Evolutionary conservation across 2,797 vertebrate genomes (phyloP).

Genomic region (Tauraco hartlaubi): DNA sequence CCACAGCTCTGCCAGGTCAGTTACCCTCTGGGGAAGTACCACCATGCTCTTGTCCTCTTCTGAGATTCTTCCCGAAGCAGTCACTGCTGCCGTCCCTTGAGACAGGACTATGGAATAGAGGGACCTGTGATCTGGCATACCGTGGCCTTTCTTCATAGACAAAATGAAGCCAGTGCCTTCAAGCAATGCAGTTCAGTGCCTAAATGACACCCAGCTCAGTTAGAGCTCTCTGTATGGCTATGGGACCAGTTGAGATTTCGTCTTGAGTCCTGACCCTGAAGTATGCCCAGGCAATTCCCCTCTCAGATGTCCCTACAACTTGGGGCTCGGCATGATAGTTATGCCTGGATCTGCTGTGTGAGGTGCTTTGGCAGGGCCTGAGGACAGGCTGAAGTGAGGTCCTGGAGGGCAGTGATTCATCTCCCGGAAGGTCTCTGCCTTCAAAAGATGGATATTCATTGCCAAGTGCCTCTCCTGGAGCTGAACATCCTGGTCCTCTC

Average conservation of each 20-base stretch:
- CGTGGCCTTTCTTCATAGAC: not conserved
- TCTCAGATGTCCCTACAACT: not conserved
- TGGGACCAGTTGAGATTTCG: accelerated
- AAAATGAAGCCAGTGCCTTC: not conserved
- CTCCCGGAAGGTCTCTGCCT: not conserved
- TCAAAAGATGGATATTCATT: not conserved
- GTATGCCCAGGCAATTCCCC: not conserved
- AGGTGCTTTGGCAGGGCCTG: not conserved
- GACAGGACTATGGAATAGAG: accelerated
- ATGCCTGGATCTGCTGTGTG: not conserved
- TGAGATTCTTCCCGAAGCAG: not conserved
- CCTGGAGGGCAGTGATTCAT: not conserved
- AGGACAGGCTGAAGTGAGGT: not conserved
- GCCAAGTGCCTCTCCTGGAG: not conserved
- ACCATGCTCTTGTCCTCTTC: not conserved
- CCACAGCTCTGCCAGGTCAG: not conserved
- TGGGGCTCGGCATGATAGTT: not conserved
- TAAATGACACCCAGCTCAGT: not conserved
- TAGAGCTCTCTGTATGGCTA: not conserved
- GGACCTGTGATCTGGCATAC: not conserved
- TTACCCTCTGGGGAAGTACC: not conserved
- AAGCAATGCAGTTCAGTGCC: not conserved
- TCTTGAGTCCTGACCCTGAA: not conserved
- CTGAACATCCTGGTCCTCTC: not conserved
- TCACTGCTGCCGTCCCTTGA: not conserved